These are phyloP conservation scores for Drosophila hamatofila DNA, from an alignment of 2,888 invertebrate genomes.

Conservation along the genomic window DNA sequence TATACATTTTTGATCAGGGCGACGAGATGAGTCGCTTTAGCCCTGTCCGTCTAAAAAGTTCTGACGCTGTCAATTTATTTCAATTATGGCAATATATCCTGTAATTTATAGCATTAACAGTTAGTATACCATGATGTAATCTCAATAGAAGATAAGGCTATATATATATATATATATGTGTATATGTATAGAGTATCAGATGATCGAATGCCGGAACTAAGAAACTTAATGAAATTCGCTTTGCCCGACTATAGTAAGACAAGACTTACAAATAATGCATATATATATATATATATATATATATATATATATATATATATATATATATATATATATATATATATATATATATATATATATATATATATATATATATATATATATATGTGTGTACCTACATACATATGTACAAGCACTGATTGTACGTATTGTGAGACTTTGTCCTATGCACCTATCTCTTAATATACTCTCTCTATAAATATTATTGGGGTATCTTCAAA, in stretches of 20 bases:
- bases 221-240: neutral
- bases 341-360: neutral
- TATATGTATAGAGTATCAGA: no score
- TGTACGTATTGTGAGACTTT: neutral
- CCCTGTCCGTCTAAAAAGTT: no score
- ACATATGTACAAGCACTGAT: neutral
- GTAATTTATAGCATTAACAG: neutral
- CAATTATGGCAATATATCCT: neutral
- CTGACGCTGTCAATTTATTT: no score
- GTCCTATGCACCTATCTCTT: no score
- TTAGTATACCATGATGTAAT: neutral
- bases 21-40: no score
- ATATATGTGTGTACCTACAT: neutral
- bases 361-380: neutral
- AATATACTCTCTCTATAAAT: conserved; percentile 10
- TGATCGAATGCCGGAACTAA: neutral
- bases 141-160: neutral
- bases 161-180: neutral
- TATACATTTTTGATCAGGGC: no score
- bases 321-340: neutral
- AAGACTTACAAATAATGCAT: neutral
- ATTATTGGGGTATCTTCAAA: conserved; percentile 15
- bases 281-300: neutral
- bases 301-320: neutral
- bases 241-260: neutral